Conservation (phyloP, 2,888 invertebrate species). For the Andrena bucephala region DNA sequence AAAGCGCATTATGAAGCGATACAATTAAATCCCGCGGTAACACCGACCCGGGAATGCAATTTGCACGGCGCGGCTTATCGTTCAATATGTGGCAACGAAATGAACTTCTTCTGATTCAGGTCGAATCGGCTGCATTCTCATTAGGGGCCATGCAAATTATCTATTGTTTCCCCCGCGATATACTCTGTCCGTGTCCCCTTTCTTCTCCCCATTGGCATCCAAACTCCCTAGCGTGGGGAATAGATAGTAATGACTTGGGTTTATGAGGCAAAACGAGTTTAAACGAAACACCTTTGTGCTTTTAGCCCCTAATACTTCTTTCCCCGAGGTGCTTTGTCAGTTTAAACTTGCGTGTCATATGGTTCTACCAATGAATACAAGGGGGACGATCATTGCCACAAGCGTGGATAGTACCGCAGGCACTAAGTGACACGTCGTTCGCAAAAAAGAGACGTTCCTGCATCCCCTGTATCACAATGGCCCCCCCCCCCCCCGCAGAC, state of each 20-base stretch:
- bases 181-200: neutral
- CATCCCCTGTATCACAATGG: no score
- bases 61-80: slow-evolving; percentile 31
- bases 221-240: no score
- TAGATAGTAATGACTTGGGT: no score
- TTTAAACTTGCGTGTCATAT: neutral
- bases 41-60: slow-evolving; percentile 7
- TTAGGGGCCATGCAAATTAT: neutral
- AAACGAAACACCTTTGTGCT: no score
- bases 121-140: neutral
- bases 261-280: no score
- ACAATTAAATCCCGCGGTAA: slow-evolving; percentile 49
- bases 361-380: neutral
- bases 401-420: neutral
- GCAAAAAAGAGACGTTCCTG: slow-evolving; percentile 16
- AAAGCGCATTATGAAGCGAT: slow-evolving; percentile 49
- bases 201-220: neutral
- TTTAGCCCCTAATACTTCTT: no score
- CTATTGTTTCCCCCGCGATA: neutral
- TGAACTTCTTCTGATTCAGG: neutral
- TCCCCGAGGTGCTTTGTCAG: neutral
- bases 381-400: neutral
- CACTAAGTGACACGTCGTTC: neutral
- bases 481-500: neutral
- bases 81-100: slow-evolving; percentile 14